Base-by-base conservation (phyloP, 2,797 vertebrate genomes). In the Xenopus petersii region DNA sequence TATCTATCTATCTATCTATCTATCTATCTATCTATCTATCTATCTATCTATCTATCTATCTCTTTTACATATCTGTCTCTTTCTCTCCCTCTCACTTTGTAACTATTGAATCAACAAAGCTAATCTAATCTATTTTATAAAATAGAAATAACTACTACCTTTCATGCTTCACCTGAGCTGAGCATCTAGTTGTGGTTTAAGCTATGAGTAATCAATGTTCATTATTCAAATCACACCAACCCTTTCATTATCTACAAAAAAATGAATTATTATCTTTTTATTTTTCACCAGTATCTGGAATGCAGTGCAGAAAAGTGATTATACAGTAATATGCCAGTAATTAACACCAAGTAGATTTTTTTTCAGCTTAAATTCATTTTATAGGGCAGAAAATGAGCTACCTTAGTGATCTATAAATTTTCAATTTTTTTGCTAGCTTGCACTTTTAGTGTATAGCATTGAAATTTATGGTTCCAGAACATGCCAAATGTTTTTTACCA, bases 321-420 rank as follows among this genome's bases (percentile, higher is more conserved):
- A 60, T 60, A 4, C 58, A 60, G 58, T 24, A 60, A 60, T 60
- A 60, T 60, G 21, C 58, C 21, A 24, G 17, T 60, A 60, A 60
- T 60, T 60, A 60, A 24, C 12, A 60, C 9, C 24, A 26, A 60
- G 17, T 24, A 24, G 7, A 60, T 60, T 60, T 60, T 55, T 55
- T 60, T 60, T 60, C 58, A 24, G 24, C 21, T 9, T 24, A 60
- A 26, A 3, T 60, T 60, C 58, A 60, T 16, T 56, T 16, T 56
- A 56, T 56, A n/a, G 15, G 55, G n/a, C 58, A 60, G 58, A 60
- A 60, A 60, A 60, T 56, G 54, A 24, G 17, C 21, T 60, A 60
- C 58, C 58, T 60, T 60, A 60, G 17, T 60, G 11, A 60, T 24
- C 58, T 60, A 60, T 60, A 24, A 60, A 60, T 26, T 60, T 12